A percentile compares a stretch with the other conserved stretches of the same genome.
phyloP scores from a whole-genome alignment of 2,113 vertebrate species.

The Dolichallabes microphthalmus region DNA sequence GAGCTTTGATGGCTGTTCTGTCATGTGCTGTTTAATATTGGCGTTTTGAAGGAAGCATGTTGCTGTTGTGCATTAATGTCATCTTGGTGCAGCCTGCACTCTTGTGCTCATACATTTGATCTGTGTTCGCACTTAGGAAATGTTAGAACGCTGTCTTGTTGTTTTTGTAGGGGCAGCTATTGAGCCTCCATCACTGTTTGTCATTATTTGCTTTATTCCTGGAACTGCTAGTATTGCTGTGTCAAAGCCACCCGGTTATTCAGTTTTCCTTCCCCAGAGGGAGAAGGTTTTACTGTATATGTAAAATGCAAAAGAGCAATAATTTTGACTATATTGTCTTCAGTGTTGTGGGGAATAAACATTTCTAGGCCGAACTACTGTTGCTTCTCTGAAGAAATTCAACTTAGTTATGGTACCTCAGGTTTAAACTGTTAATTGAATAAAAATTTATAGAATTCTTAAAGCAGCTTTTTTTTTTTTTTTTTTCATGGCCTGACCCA shows the following conservation, averaged over 20 bases:
- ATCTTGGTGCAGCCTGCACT: conserved; percentile 59
- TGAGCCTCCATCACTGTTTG: conserved; percentile 25
- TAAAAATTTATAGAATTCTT: neutral
- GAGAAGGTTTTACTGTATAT: conserved; percentile 49
- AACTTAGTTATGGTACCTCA: too few species aligned
- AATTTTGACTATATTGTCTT: conserved; percentile 61
- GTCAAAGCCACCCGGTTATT: conserved; percentile 29
- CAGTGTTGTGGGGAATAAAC: conserved; percentile 64
- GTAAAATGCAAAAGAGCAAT: conserved; percentile 65
- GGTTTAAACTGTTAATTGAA: neutral
- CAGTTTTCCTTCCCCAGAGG: conserved; percentile 38
- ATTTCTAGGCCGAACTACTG: neutral
- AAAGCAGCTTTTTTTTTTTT: neutral
- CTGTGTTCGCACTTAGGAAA: conserved; percentile 56
- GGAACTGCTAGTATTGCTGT: conserved; percentile 43
- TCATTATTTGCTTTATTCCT: neutral
- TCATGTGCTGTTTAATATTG: conserved; percentile 59
- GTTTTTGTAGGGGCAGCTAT: conserved; percentile 33
- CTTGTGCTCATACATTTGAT: conserved; percentile 57
- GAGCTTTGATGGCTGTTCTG: conserved; percentile 70
- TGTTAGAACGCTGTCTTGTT: conserved; percentile 51
- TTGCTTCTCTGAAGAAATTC: too few species aligned
- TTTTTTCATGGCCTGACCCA: neutral
- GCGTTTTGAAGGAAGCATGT: conserved; percentile 66
- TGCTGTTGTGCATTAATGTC: conserved; percentile 59